These are phyloP conservation scores for Vollenhovia emeryi DNA, from an alignment of 1,140 invertebrate genomes.

Conservation along the genomic window DNA sequence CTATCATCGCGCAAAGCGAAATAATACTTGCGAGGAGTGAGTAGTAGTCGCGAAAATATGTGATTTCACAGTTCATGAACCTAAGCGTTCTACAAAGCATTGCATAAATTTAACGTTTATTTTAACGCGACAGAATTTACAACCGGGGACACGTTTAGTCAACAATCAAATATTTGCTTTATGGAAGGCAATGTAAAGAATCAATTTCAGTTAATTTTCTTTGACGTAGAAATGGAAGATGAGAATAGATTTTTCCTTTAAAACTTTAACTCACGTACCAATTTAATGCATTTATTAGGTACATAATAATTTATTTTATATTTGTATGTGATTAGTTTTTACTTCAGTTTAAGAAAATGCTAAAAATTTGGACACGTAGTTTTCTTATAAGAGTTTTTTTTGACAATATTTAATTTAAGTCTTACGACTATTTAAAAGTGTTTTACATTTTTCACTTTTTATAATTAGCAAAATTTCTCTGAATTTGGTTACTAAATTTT, in stretches of 20 bases:
- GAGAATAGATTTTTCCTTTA: background rate
- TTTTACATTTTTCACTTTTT: background rate
- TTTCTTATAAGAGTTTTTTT: background rate
- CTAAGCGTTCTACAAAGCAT: background rate
- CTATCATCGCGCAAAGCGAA: background rate
- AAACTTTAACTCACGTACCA: background rate
- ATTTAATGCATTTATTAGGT: too few species aligned
- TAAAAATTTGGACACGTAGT: too few species aligned
- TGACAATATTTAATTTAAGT: background rate
- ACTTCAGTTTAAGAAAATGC: background rate
- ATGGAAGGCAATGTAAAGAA: background rate
- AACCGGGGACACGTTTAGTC: background rate
- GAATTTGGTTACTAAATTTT: background rate
- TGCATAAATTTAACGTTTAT: constrained; percentile 22
- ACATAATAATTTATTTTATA: background rate
- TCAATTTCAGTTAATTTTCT: background rate
- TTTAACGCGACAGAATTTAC: constrained; percentile 11
- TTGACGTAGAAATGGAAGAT: background rate
- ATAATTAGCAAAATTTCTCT: background rate
- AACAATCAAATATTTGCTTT: background rate
- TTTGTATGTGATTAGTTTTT: background rate
- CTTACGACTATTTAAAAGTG: background rate
- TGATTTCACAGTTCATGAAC: background rate
- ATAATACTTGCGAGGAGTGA: background rate
- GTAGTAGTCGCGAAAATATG: background rate